Conservation (phyloP, 2,797 vertebrate species). For the Gouania willdenowi region DNA sequence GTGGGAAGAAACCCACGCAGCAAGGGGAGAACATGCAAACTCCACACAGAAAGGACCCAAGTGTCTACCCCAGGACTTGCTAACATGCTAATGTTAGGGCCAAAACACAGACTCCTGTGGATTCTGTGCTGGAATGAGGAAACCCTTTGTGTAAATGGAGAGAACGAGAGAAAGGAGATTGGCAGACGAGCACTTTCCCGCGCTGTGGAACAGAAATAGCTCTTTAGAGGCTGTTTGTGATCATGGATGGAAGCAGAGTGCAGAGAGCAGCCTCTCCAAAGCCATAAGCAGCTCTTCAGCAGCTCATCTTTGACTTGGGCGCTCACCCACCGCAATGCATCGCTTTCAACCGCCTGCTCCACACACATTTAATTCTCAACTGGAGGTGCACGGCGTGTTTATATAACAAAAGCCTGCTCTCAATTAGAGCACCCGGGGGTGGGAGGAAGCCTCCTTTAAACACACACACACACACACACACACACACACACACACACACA, state of each 20-base stretch:
- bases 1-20: too few species aligned
- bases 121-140: too few species aligned
- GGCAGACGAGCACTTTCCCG: too few species aligned
- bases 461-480: too few species aligned
- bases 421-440: slow-evolving; percentile 46
- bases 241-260: slow-evolving; percentile 44
- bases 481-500: too few species aligned
- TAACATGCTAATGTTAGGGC: too few species aligned
- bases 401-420: slow-evolving; percentile 59
- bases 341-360: slow-evolving; percentile 33
- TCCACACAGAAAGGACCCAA: too few species aligned
- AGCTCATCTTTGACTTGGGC: slow-evolving; percentile 36
- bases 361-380: slow-evolving; percentile 61
- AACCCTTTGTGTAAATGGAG: too few species aligned
- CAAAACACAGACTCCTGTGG: too few species aligned
- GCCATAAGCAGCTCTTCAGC: slow-evolving; percentile 57
- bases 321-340: slow-evolving; percentile 40
- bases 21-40: too few species aligned
- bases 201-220: slow-evolving; percentile 60
- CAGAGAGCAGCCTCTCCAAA: slow-evolving; percentile 55
- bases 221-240: slow-evolving; percentile 37
- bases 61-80: too few species aligned
- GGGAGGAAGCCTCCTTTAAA: slow-evolving; percentile 40
- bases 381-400: slow-evolving; percentile 55
- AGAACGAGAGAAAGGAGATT: too few species aligned